Percentiles rank a stretch among this genome's conserved stretches.
Evolutionary conservation across 2,113 vertebrate species (phyloP).

Genomic region (Speoplatyrhinus poulsoni): DNA sequence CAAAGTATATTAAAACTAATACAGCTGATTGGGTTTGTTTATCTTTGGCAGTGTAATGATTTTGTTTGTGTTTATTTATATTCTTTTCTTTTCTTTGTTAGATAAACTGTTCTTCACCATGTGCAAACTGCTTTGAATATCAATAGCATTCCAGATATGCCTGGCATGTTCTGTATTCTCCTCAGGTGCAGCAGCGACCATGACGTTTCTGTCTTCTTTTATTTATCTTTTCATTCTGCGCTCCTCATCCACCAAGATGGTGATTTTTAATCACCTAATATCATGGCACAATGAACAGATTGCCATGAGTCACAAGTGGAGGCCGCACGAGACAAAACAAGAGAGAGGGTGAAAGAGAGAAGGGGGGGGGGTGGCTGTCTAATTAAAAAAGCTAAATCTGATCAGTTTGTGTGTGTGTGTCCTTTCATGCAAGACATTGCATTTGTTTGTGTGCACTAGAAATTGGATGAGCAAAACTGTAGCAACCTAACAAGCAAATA

Average conservation of each 20-base stretch:
- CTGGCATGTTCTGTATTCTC: slow-evolving; percentile 41
- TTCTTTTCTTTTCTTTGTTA: slow-evolving; percentile 29
- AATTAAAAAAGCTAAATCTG: slow-evolving; percentile 63
- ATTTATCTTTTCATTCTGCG: slow-evolving; percentile 36
- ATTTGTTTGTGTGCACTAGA: background rate
- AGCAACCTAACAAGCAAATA: background rate
- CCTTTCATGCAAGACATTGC: background rate
- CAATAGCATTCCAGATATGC: slow-evolving; percentile 41
- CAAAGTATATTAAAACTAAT: slow-evolving; percentile 38
- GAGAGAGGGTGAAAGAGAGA: slow-evolving; percentile 25
- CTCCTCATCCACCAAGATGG: slow-evolving; percentile 52
- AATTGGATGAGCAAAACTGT: background rate
- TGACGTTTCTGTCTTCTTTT: slow-evolving; percentile 13
- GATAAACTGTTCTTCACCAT: slow-evolving; percentile 39
- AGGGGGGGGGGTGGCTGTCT: slow-evolving; percentile 29
- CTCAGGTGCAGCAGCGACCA: slow-evolving; percentile 47
- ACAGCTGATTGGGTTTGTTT: slow-evolving; percentile 16
- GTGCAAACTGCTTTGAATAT: slow-evolving; percentile 58
- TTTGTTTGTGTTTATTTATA: slow-evolving; percentile 43
- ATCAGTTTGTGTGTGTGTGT: slow-evolving; percentile 22
- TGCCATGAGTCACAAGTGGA: slow-evolving; percentile 56
- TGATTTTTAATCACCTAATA: slow-evolving; percentile 78
- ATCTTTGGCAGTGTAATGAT: slow-evolving; percentile 39
- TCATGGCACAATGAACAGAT: slow-evolving; percentile 74
- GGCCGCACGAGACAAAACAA: slow-evolving; percentile 58